phyloP scores from a whole-genome alignment of 2,113 vertebrate species.

The Gymnorhina tibicen region DNA sequence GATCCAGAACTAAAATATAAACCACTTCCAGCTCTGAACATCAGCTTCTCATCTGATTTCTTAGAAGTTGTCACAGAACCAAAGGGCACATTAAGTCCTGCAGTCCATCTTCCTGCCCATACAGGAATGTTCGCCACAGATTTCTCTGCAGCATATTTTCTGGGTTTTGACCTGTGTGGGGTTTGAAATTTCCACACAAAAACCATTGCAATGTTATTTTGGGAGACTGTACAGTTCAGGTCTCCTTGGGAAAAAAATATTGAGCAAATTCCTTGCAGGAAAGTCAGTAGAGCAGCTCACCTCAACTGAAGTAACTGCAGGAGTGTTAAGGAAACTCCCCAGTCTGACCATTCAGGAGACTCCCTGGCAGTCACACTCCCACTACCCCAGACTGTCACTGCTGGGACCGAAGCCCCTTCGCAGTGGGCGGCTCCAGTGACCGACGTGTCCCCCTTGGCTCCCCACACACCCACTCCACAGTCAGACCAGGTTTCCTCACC shows the following conservation, averaged over 20 bases:
- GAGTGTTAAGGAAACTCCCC: no score
- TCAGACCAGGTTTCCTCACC: not conserved
- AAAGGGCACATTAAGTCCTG: not conserved
- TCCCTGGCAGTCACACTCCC: not conserved
- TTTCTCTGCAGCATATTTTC: not conserved
- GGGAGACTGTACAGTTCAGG: not conserved
- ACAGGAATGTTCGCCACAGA: not conserved
- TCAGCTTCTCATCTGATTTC: not conserved
- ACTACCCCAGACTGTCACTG: not conserved
- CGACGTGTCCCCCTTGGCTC: rapidly evolving
- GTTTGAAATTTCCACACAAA: not conserved
- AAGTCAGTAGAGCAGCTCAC: not conserved
- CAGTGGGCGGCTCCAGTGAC: rapidly evolving
- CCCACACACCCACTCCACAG: not conserved
- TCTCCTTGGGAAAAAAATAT: constrained; percentile 7
- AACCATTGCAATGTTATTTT: not conserved
- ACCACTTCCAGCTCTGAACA: not conserved
- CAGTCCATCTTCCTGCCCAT: not conserved
- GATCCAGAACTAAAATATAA: not conserved
- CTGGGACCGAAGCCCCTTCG: rapidly evolving
- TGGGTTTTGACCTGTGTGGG: not conserved
- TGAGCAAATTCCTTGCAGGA: not conserved
- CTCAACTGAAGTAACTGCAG: not conserved
- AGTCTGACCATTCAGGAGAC: not conserved
- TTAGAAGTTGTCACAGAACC: not conserved